A percentile compares a stretch with the other conserved stretches of the same genome.
These are phyloP conservation scores for Triplophysa rosa DNA, from an alignment of 2,113 vertebrate species.

Conservation along the genomic window DNA sequence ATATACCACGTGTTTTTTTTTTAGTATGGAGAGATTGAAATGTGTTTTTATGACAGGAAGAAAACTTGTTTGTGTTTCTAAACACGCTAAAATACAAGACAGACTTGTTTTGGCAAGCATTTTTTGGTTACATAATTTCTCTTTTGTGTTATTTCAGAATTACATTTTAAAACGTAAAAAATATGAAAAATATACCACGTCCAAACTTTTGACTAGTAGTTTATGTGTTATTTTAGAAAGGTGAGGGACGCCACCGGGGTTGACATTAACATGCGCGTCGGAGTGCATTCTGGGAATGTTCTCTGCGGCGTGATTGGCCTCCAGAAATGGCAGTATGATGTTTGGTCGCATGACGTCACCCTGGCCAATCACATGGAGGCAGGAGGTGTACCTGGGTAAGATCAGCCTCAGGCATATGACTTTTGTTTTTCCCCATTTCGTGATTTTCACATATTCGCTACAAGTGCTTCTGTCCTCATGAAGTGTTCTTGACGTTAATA, in stretches of 20 bases:
- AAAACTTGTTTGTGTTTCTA: not conserved
- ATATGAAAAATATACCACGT: too few relatives aligned
- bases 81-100: too few relatives aligned
- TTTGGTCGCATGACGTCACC: conserved; percentile 99
- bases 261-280: conserved; percentile 97
- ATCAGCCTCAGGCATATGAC: not conserved
- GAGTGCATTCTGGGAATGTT: conserved; percentile 96
- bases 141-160: too few relatives aligned
- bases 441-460: conserved; percentile 39
- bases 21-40: not conserved
- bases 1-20: conserved; percentile 14
- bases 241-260: conserved; percentile 93
- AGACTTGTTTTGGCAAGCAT: too few relatives aligned
- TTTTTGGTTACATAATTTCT: too few relatives aligned
- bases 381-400: conserved; percentile 94
- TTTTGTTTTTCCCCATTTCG: conserved; percentile 10
- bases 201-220: too few relatives aligned
- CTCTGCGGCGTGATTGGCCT: conserved; percentile 96
- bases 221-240: conserved; percentile 77
- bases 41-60: not conserved
- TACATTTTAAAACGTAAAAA: too few relatives aligned
- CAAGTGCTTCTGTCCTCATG: conserved; percentile 30
- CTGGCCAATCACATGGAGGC: conserved; percentile 99
- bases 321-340: conserved; percentile 98
- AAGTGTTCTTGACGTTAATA: conserved; percentile 47